Evolutionary conservation across 1,140 invertebrate genomes (phyloP).

Genomic region (Drosophila sechellia): DNA sequence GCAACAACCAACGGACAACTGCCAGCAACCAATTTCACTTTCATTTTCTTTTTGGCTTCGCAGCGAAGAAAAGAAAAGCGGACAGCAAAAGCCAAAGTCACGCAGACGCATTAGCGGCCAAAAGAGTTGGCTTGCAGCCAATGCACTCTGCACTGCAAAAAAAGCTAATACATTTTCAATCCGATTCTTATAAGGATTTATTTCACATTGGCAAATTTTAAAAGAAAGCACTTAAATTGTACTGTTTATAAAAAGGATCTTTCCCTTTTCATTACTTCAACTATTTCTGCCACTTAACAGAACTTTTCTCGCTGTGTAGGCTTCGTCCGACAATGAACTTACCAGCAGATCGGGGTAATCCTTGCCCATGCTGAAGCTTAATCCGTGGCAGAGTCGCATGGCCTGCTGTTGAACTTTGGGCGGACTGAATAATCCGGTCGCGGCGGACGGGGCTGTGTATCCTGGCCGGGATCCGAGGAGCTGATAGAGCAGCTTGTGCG

Average conservation of each 20-base stretch:
- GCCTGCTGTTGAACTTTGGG: conserved; percentile 27
- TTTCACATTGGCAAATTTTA: no score
- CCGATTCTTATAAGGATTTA: no score
- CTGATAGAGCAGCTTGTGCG: conserved; percentile 68
- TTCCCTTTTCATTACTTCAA: no score
- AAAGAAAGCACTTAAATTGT: neutral
- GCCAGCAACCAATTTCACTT: conserved; percentile 73
- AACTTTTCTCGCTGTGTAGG: neutral
- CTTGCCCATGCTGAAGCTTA: conserved; percentile 58
- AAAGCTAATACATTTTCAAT: neutral
- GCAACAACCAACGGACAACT: neutral
- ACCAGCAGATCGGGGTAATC: conserved; percentile 72
- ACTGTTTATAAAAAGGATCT: no score
- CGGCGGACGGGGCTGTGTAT: conserved; percentile 2
- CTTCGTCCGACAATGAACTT: conserved; percentile 50
- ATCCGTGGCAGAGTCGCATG: conserved; percentile 67
- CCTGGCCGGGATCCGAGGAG: conserved; percentile 52
- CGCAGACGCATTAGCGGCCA: conserved; percentile 69
- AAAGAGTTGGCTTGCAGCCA: conserved; percentile 53
- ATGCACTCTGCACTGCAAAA: conserved; percentile 60
- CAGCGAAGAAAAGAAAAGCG: conserved; percentile 53
- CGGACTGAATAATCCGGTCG: conserved; percentile 4
- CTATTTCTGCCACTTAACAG: neutral
- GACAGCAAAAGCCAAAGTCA: conserved; percentile 72
- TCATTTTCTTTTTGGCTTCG: conserved; percentile 75